Conservation (phyloP, 2,113 vertebrate genomes). For the Otolemur garnettii region DNA sequence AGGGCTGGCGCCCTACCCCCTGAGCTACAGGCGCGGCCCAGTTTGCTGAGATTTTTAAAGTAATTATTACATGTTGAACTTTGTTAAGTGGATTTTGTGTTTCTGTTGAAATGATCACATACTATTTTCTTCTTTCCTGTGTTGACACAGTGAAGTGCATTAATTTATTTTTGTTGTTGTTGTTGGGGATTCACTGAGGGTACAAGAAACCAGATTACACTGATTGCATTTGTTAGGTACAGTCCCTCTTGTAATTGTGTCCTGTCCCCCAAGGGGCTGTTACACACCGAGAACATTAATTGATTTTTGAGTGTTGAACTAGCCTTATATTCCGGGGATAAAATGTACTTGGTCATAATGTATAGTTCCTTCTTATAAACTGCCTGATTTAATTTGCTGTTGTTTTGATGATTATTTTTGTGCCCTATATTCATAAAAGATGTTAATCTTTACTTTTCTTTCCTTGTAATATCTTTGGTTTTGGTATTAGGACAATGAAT, state of each 20-base stretch:
- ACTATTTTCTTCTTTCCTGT: neutral
- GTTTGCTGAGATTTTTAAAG: neutral
- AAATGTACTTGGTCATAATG: neutral
- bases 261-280: no score
- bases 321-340: neutral
- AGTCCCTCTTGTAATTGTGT: no score
- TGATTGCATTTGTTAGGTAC: no score
- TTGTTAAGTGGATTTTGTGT: neutral
- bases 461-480: neutral
- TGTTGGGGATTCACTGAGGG: no score
- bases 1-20: no score
- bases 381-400: neutral
- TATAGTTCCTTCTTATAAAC: neutral
- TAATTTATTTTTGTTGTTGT: no score
- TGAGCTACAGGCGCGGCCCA: no score
- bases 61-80: neutral
- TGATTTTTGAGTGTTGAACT: neutral
- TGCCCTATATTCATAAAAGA: neutral
- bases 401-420: neutral
- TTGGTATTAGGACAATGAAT: neutral
- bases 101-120: neutral
- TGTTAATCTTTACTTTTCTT: neutral
- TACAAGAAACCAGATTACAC: no score
- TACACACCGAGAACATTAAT: neutral
- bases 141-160: neutral